Evolutionary conservation across 2,113 vertebrate genomes (phyloP).

Genomic region (Mirounga angustirostris): DNA sequence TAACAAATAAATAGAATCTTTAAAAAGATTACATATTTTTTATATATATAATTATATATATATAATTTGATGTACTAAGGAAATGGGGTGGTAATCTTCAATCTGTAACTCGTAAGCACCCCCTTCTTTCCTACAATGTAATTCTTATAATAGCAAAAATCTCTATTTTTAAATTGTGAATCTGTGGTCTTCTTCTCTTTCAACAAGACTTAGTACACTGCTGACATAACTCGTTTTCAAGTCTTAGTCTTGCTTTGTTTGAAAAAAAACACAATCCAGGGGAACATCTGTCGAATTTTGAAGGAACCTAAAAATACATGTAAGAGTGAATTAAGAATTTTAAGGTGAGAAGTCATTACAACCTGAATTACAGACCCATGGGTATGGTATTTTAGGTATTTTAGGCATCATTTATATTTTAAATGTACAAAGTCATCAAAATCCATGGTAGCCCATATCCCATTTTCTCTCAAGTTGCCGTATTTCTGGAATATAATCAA

Average conservation of each 20-base stretch:
- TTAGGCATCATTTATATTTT: constrained; percentile 5
- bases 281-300: constrained; percentile 40
- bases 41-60: too few species aligned
- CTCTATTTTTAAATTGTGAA: constrained; percentile 21
- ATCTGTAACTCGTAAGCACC: background rate
- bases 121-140: background rate
- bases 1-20: too few species aligned
- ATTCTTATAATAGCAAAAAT: background rate
- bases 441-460: background rate
- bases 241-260: constrained; percentile 57
- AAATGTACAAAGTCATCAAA: constrained; percentile 30
- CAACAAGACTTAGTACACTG: background rate
- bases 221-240: constrained; percentile 29
- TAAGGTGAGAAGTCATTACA: background rate
- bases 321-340: background rate
- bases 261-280: constrained; percentile 35
- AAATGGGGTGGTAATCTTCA: background rate
- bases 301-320: constrained; percentile 20
- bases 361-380: background rate
- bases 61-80: background rate
- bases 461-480: background rate
- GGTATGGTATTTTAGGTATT: background rate
- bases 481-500: constrained; percentile 29
- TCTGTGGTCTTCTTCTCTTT: background rate
- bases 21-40: too few species aligned